These are phyloP conservation scores for Capra hircus DNA, from an alignment of 2,113 vertebrate genomes.

Conservation along the genomic window DNA sequence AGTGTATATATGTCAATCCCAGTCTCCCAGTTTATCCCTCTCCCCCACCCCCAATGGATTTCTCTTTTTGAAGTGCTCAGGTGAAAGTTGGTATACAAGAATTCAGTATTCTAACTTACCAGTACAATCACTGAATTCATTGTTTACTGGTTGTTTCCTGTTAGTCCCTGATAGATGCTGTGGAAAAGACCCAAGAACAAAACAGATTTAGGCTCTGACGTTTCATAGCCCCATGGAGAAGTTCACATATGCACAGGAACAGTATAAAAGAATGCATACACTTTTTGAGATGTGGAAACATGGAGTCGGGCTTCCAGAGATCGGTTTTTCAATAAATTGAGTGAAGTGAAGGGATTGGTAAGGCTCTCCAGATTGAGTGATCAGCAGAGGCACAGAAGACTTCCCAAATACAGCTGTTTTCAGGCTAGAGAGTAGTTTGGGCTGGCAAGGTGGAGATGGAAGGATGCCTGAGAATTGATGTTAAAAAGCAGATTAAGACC, in stretches of 20 bases:
- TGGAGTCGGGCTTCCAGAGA: not conserved
- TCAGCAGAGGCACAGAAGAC: not conserved
- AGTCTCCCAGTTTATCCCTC: not conserved
- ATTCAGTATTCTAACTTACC: not conserved
- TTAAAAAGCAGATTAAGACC: not conserved
- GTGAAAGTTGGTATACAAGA: not conserved
- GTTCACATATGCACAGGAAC: not conserved
- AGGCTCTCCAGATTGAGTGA: not conserved
- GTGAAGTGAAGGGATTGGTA: not conserved
- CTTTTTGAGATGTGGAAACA: not conserved
- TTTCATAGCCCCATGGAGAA: not conserved
- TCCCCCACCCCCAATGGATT: not conserved
- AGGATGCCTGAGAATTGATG: not conserved
- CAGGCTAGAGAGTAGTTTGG: not conserved
- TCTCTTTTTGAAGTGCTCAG: not conserved
- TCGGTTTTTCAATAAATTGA: not conserved
- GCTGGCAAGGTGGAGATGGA: not conserved
- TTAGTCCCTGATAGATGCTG: not conserved
- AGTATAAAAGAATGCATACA: not conserved
- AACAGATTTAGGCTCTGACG: not conserved
- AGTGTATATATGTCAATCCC: not conserved
- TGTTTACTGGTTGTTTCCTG: not conserved
- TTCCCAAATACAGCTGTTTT: not conserved
- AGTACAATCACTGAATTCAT: not conserved
- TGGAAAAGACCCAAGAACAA: conserved; percentile 16